Evolutionary conservation across 2,888 invertebrate species (phyloP), one percentile per base, ranked within the genome.

Genomic region (Sclerodermus sp.): DNA sequence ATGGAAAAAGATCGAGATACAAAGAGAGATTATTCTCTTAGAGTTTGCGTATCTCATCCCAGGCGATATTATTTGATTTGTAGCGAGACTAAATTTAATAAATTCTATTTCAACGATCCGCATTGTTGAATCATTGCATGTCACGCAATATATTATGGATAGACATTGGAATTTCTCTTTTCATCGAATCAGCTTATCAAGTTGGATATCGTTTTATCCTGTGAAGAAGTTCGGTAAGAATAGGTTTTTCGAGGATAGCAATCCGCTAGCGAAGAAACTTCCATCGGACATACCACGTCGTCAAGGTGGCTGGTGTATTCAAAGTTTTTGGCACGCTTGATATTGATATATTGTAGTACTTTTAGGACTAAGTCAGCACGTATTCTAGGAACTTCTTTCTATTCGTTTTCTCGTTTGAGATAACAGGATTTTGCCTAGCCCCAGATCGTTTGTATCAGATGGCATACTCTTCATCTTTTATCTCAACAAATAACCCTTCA

Each of bases 311-410:
- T 34, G 60, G 57, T 53, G 53, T 62, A 64, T 65, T 64, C 67
- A 58, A 67, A 67, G 65, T 67, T 67, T 65, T 62, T 57, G 64
- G 62, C 67, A 60, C 51, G 54, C 43, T 49, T 65, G 65, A 67
- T 67, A 58, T 63, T 67, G 67, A 67, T 67, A 67, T 63, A 67
- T 67, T 60, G 63, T 52, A 49, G 54, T 67, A 66, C 60, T 66
- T 67, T 66, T 54, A 51, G 53, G 51, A 51, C 46, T 51, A 54
- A 56, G 56, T 63, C 65, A 60, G 63, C 63, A 48, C 51, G 42
- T 55, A 58, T 51, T 53, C 49, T 43, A 46, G 47, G n/a, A 29
- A 51, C 51, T 49, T 49, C 37, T 47, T 58, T 46, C 58, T 46
- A 56, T 36, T 12, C 34, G 3, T 14, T 12, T 34, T 34, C 34